Evolutionary conservation across 2,113 vertebrate genomes (phyloP), one percentile per base, ranked within the genome.

Genomic region (Chloroceryle aenea): DNA sequence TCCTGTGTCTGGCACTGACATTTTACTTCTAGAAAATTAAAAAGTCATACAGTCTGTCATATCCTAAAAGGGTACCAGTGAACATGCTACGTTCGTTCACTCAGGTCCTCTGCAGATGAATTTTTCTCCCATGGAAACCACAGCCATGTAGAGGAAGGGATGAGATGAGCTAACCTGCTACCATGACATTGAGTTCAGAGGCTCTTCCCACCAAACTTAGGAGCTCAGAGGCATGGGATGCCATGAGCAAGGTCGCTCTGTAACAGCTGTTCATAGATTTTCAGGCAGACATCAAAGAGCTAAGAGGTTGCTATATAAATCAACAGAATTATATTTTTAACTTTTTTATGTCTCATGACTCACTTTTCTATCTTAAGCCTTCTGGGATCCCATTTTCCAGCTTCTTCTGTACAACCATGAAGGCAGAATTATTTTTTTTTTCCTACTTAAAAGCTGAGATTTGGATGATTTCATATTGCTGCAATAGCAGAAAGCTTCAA

Each of bases 261-360:
- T 88, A 59, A 96, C 86, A 96, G 15, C 59, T 81, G 20, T 84
- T 97, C 89, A 90, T 45, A 88, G 88, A 92, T 88, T 92, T 96
- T 93, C 75, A 86, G 64, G 38, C 76, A 94, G 64, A 92, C 90
- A 93, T 96, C 90, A 95, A 96, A 96, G 88, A 94, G 47, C 83
- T 93, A 87, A 91, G 78, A 64, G 59, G 67, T 83, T 96, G 74
- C 84, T 89, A 91, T 77, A 95, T 95, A 96, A 97, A 96, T 95
- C 93, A 96, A 89, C 87, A 77, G 63, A 96, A 91, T 64, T 89
- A 67, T 87, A 95, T 94, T 91, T 96, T 93, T 94, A 93, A 90
- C 55, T 93, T 95, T 89, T 94, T 95, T 84, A 77, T 93, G 76
- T 94, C 86, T 97, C 42, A 90, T 95, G 88, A 97, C 90, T 96